These are phyloP conservation scores for Lumbricus terrestris DNA, from an alignment of 2,888 invertebrate genomes.

Conservation along the genomic window DNA sequence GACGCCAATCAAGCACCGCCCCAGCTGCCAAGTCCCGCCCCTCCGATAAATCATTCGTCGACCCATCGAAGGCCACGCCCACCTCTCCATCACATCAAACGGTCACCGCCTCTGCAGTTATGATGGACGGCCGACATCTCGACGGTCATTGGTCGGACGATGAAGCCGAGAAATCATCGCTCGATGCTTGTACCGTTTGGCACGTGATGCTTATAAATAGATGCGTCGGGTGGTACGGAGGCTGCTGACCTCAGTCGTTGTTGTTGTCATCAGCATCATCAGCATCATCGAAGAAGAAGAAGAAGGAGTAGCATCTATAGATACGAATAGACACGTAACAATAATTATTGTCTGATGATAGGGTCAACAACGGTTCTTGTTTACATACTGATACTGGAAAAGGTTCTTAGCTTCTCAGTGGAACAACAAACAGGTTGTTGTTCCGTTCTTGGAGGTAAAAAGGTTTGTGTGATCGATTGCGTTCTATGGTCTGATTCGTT, in stretches of 20 bases:
- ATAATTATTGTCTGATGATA: not conserved
- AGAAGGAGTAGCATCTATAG: not conserved
- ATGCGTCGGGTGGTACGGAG: not conserved
- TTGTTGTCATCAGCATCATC: too few species aligned
- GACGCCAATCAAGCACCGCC: not conserved
- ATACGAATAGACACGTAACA: not conserved
- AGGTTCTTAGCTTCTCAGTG: not conserved
- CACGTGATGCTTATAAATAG: not conserved
- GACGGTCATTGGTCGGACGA: not conserved
- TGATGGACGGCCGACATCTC: not conserved
- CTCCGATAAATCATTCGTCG: not conserved
- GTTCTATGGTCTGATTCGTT: not conserved
- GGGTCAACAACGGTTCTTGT: not conserved
- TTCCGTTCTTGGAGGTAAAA: not conserved
- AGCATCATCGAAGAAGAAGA: not conserved
- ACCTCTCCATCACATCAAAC: not conserved
- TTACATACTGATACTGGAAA: not conserved
- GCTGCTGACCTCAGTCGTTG: not conserved
- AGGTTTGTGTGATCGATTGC: not conserved
- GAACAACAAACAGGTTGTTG: too few species aligned
- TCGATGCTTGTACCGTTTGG: not conserved
- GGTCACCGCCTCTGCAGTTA: constrained; percentile 3
- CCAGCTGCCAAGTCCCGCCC: not conserved
- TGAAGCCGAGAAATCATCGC: constrained; percentile 3
- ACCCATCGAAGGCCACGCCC: not conserved